Evolutionary conservation across 2,888 invertebrate species (phyloP).

Genomic region (Sylvicola cinctus): DNA sequence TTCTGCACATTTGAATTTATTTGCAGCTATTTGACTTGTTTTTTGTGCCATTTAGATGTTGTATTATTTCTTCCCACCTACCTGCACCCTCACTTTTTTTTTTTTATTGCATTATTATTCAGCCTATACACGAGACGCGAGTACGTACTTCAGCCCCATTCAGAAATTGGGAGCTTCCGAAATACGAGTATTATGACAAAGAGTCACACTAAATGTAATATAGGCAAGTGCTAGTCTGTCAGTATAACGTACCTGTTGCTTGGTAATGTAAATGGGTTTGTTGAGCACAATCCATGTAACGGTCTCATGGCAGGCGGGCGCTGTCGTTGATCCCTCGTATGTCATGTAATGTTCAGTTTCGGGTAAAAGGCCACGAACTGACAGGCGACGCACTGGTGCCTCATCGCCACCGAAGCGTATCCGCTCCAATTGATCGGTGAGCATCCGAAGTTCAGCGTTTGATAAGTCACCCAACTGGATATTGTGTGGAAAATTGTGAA

Average conservation of each 20-base stretch:
- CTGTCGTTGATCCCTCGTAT: slow-evolving; percentile 92
- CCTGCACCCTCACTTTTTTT: too few relatives aligned
- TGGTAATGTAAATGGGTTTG: slow-evolving; percentile 94
- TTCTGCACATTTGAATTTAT: too few relatives aligned
- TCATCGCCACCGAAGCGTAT: slow-evolving; percentile 81
- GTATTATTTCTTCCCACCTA: too few relatives aligned
- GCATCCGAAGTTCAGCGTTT: slow-evolving; percentile 73
- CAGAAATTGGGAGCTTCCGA: too few relatives aligned
- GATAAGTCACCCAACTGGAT: slow-evolving; percentile 65
- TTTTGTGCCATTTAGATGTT: too few relatives aligned
- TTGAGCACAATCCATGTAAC: slow-evolving; percentile 97
- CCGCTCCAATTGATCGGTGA: slow-evolving; percentile 81
- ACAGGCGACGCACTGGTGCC: slow-evolving; percentile 65
- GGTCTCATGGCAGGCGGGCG: slow-evolving; percentile 94
- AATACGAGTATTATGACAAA: slow-evolving; percentile 1
- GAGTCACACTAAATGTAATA: neutral
- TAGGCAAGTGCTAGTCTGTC: too few relatives aligned
- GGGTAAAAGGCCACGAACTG: slow-evolving; percentile 73
- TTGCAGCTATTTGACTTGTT: too few relatives aligned
- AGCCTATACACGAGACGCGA: too few relatives aligned
- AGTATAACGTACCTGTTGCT: slow-evolving; percentile 71
- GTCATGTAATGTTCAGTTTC: slow-evolving; percentile 95
- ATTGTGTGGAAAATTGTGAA: neutral
- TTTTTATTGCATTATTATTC: too few relatives aligned
- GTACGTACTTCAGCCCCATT: too few relatives aligned